phyloP scores from a whole-genome alignment of 30 jellyfish, hydroid and myxozoan species.

The Hydractinia symbiolongicarpus region DNA sequence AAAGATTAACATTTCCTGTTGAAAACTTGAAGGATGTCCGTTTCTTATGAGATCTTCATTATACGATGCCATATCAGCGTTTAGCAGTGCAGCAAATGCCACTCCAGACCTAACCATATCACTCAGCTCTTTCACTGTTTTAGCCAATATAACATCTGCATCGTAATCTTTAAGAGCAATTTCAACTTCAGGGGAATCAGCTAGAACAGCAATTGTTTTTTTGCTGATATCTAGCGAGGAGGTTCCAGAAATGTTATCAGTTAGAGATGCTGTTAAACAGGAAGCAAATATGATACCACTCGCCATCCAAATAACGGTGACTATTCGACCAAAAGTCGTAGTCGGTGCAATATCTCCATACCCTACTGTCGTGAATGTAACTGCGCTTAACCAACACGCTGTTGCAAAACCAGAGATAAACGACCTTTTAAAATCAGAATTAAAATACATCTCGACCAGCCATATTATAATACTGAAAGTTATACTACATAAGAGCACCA shows the following conservation, averaged over 20 bases:
- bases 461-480: neutral
- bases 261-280: neutral
- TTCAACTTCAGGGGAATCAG: neutral
- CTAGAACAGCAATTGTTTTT: neutral
- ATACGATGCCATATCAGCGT: constrained; percentile 3
- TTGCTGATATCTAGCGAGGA: neutral
- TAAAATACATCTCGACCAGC: constrained; percentile 7
- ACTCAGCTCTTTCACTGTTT: neutral
- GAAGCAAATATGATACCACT: constrained; percentile 9
- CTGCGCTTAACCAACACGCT: neutral
- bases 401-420: neutral
- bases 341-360: constrained; percentile 22
- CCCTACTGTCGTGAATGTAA: constrained; percentile 14
- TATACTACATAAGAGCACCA: neutral
- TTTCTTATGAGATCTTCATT: neutral
- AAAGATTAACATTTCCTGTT: no score
- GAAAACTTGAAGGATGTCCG: neutral
- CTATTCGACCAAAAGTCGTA: neutral
- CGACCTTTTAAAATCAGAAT: neutral
- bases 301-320: neutral
- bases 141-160: neutral
- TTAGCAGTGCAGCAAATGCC: constrained; percentile 8
- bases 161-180: neutral
- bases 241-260: constrained; percentile 4
- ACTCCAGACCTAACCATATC: neutral